Base-by-base conservation (phyloP, 2,113 vertebrate species). In the Pongo pygmaeus region DNA sequence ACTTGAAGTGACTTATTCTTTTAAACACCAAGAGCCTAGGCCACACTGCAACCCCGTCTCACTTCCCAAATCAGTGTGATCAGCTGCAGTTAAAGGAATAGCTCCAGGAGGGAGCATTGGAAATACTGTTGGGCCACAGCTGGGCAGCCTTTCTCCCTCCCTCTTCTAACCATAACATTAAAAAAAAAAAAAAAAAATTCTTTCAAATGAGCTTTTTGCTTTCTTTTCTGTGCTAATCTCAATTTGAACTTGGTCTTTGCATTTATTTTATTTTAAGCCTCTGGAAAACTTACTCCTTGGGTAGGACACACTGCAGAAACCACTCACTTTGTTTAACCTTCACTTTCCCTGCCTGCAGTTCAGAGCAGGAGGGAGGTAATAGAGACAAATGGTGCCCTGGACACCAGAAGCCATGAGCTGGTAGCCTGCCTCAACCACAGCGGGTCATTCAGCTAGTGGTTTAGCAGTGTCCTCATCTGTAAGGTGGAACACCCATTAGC, bases 221-320 rank as follows among this genome's bases (percentile, higher is more conserved):
- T 48, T 92, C 55, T 46, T 75, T 92, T 67, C 89, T 72, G 38
- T 77, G 70, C 55, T 64, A n/a, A 4, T 80, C 94, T 85, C 72
- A 52, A 4, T 77, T 72, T 81, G 74, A 64, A 94, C 23, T 35
- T 18, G 12, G 23, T 80, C 48, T 92, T 89, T 70, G 52, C 23
- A 32, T 85, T 96, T 6, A 43, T 77, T 93, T 88, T 86, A 46
- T 35, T 38, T 80, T 50, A 90, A 89, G 52, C 43, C 77, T 92
- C 92, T 84, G 61, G 84, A 92, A 95, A 91, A 84, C 18, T 20
- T 52, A 30, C 11, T 85, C 32, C 25, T 32, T 0, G 0, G 2
- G 27, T 48, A 64, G 22, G 4, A 17, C 0, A 25, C 87, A 81
- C 78, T 79, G n/a, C 25, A 86, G 88, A 61, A 91, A 20, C 1